Evolutionary conservation across 2,888 invertebrate genomes (phyloP).

Genomic region (Acronicta psi): DNA sequence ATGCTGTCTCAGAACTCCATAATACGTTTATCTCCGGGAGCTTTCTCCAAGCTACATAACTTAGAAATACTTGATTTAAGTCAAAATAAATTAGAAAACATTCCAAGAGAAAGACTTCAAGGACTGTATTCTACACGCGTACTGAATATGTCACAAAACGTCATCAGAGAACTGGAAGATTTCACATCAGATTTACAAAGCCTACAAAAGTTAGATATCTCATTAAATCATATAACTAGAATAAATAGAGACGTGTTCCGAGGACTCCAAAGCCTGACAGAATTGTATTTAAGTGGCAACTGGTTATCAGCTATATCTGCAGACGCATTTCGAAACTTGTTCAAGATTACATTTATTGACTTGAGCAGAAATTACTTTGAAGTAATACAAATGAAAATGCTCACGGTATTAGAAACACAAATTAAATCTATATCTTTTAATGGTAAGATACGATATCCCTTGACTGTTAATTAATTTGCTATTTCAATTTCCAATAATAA

Average conservation of each 20-base stretch:
- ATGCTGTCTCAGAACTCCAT: slow-evolving; percentile 93
- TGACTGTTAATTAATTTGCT: slow-evolving; percentile 1
- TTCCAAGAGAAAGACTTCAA: slow-evolving; percentile 95
- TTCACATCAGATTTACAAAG: slow-evolving; percentile 94
- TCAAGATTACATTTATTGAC: slow-evolving; percentile 93
- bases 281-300: slow-evolving; percentile 94
- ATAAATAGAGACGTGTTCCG: slow-evolving; percentile 93
- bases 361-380: slow-evolving; percentile 95
- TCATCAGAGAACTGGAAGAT: slow-evolving; percentile 94
- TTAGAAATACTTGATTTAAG: slow-evolving; percentile 94
- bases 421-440: slow-evolving; percentile 93
- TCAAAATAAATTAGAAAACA: slow-evolving; percentile 93
- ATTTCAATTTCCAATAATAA: slow-evolving; percentile 9
- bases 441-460: slow-evolving; percentile 88
- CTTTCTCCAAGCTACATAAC: slow-evolving; percentile 93
- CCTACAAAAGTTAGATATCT: slow-evolving; percentile 94
- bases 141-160: slow-evolving; percentile 95
- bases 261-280: slow-evolving; percentile 93
- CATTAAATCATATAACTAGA: slow-evolving; percentile 94
- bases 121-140: slow-evolving; percentile 92
- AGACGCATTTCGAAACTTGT: slow-evolving; percentile 93
- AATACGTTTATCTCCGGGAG: slow-evolving; percentile 94
- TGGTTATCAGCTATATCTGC: slow-evolving; percentile 93
- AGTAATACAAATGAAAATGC: slow-evolving; percentile 93
- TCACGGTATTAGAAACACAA: slow-evolving; percentile 94